These are phyloP conservation scores for Heteromurus nitidus DNA, from an alignment of 2,888 invertebrate species.

Conservation along the genomic window DNA sequence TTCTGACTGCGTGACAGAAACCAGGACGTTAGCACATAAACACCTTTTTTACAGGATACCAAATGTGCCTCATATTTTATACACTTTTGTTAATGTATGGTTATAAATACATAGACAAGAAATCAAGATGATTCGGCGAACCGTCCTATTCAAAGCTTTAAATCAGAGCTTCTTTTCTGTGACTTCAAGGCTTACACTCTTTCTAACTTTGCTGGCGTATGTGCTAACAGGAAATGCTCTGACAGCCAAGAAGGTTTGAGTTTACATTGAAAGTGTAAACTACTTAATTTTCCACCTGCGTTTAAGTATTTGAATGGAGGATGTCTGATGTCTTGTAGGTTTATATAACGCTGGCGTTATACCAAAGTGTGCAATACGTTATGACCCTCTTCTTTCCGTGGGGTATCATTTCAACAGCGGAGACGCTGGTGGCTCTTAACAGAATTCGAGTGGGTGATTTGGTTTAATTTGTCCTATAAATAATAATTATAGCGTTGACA, in stretches of 20 bases:
- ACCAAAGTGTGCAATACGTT: constrained; percentile 7
- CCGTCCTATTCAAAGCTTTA: constrained; percentile 81
- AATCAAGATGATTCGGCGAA: constrained; percentile 81
- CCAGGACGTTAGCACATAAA: too few species aligned
- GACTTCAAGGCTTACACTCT: constrained; percentile 88
- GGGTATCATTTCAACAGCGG: constrained; percentile 87
- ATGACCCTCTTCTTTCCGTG: constrained; percentile 83
- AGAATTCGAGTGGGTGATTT: constrained; percentile 75
- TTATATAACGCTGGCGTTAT: not conserved
- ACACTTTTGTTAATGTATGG: too few species aligned
- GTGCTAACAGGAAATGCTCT: constrained; percentile 82
- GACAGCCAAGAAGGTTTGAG: constrained; percentile 81
- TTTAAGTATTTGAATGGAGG: not conserved
- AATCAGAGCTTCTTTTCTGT: constrained; percentile 81
- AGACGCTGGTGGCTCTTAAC: constrained; percentile 84
- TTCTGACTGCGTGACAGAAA: constrained; percentile 1
- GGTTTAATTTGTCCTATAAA: not conserved
- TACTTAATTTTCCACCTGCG: constrained; percentile 47
- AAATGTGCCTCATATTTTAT: too few species aligned
- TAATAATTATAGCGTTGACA: not conserved
- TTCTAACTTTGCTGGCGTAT: constrained; percentile 86
- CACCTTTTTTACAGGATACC: too few species aligned
- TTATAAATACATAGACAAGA: too few species aligned
- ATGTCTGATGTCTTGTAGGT: not conserved
- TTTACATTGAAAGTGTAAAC: not conserved